A percentile compares a stretch with the other conserved stretches of the same genome.
phyloP scores from a whole-genome alignment of 2,888 invertebrate species.

The Microctonus aethiopoides region DNA sequence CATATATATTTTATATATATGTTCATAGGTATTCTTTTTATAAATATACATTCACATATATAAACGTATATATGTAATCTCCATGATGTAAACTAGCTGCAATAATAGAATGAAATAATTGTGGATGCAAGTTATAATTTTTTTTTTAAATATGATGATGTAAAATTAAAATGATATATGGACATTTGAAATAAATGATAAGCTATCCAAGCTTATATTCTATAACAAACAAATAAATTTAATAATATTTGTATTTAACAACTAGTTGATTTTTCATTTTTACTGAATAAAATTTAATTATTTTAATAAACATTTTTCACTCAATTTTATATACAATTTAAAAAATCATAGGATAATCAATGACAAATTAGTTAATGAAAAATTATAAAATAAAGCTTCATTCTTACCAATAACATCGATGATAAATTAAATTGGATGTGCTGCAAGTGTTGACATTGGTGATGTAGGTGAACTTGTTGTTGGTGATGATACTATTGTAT shows the following conservation, averaged over 20 bases:
- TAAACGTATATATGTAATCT: background rate
- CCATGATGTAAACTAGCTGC: background rate
- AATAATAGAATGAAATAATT: background rate
- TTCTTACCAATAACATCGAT: slow-evolving; percentile 31
- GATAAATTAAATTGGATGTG: slow-evolving; percentile 46
- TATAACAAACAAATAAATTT: background rate
- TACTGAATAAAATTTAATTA: background rate
- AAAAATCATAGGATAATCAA: background rate
- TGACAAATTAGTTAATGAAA: slow-evolving; percentile 31
- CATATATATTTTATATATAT: slow-evolving; percentile 35
- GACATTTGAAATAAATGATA: background rate
- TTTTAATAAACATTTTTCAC: background rate
- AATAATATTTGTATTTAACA: background rate
- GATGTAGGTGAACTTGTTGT: slow-evolving; percentile 39
- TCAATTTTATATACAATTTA: background rate
- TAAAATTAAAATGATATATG: background rate
- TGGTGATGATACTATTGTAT: slow-evolving; percentile 35
- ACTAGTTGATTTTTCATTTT: background rate
- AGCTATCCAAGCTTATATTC: background rate
- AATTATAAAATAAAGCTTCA: slow-evolving; percentile 33
- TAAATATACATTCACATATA: background rate
- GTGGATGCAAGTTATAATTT: background rate
- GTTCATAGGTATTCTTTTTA: background rate
- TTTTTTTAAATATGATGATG: background rate
- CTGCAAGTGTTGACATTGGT: slow-evolving; percentile 40